phyloP scores from a whole-genome alignment of 1,140 invertebrate genomes.

The Aradophagus sp. region DNA sequence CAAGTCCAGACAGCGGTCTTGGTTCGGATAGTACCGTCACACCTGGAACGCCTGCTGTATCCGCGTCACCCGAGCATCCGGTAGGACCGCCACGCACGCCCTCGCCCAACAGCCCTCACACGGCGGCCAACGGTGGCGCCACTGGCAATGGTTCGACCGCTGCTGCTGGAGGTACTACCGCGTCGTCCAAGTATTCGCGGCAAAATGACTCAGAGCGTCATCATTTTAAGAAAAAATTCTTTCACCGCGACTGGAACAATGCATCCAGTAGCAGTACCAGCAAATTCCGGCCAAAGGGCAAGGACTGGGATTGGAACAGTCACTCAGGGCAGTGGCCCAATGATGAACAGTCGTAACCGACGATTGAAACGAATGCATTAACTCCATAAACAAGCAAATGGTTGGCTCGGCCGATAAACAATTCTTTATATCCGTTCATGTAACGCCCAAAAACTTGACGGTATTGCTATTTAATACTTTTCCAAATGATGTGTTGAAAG shows the following conservation, averaged over 20 bases:
- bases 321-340: slow-evolving; percentile 70
- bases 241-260: slow-evolving; percentile 80
- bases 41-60: slow-evolving; percentile 76
- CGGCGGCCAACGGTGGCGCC: slow-evolving; percentile 56
- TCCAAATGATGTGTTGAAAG: too few relatives aligned
- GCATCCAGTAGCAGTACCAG: slow-evolving; percentile 75
- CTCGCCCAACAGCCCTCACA: slow-evolving; percentile 79
- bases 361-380: slow-evolving; percentile 1
- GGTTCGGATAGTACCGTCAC: slow-evolving; percentile 80
- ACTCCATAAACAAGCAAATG: too few relatives aligned
- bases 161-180: slow-evolving; percentile 67
- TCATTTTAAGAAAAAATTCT: slow-evolving; percentile 88
- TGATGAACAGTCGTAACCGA: slow-evolving; percentile 68
- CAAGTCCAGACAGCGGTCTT: slow-evolving; percentile 85
- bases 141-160: slow-evolving; percentile 36
- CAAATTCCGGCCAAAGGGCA: slow-evolving; percentile 83
- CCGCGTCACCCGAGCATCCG: slow-evolving; percentile 76
- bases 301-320: slow-evolving; percentile 83
- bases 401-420: too few relatives aligned
- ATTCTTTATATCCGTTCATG: too few relatives aligned
- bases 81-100: slow-evolving; percentile 80
- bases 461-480: too few relatives aligned
- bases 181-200: slow-evolving; percentile 78
- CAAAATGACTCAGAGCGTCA: slow-evolving; percentile 77
- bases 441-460: too few relatives aligned